phyloP scores from a whole-genome alignment of 1,140 invertebrate genomes.

The Ptiloglossa arizonensis region DNA sequence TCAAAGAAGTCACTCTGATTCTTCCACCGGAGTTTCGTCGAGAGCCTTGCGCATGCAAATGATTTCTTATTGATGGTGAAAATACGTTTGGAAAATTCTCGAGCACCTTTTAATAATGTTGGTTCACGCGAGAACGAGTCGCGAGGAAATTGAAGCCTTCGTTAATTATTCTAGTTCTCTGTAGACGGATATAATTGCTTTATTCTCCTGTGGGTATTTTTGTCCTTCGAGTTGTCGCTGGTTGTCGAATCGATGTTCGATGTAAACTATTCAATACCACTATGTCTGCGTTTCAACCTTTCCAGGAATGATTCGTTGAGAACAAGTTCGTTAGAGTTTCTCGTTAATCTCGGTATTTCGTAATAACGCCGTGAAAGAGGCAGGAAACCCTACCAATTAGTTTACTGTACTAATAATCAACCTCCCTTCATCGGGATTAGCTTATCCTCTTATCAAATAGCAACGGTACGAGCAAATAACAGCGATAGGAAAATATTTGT shows the following conservation, averaged over 20 bases:
- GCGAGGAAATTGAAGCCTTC: not conserved
- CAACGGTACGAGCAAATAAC: not conserved
- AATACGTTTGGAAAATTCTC: not conserved
- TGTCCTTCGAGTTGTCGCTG: too few relatives aligned
- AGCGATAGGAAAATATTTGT: not conserved
- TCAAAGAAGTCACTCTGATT: not conserved
- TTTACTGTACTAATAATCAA: not conserved
- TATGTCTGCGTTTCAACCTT: too few relatives aligned
- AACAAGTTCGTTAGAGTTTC: too few relatives aligned
- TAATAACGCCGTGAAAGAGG: too few relatives aligned
- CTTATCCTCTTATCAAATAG: not conserved
- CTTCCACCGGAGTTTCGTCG: not conserved
- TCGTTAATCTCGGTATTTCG: too few relatives aligned
- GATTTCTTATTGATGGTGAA: slow-evolving; percentile 1
- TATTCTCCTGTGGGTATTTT: too few relatives aligned
- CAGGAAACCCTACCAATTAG: not conserved
- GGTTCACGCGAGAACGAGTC: too few relatives aligned
- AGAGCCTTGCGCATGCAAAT: not conserved
- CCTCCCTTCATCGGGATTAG: not conserved
- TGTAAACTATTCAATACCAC: too few relatives aligned
- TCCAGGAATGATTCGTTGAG: too few relatives aligned
- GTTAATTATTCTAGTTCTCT: not conserved
- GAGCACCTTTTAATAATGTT: not conserved
- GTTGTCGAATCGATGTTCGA: too few relatives aligned
- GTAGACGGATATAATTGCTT: not conserved